Evolutionary conservation across 2,113 vertebrate genomes (phyloP).

Genomic region (Ceuthmochares aereus): DNA sequence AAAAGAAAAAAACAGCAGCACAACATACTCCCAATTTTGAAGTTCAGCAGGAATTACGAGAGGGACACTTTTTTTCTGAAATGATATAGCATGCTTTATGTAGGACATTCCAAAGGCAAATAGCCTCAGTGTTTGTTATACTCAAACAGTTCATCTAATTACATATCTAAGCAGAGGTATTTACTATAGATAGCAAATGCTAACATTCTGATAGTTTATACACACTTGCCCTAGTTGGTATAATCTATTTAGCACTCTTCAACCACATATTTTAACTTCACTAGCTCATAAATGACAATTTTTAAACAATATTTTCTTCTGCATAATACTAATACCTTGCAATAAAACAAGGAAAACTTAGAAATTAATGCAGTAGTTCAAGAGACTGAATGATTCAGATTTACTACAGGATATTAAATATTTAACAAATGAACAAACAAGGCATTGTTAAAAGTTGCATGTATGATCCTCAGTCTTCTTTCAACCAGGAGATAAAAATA

Average conservation of each 20-base stretch:
- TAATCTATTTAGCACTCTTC: not conserved
- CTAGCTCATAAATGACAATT: not conserved
- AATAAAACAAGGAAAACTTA: not conserved
- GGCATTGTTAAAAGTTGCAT: not conserved
- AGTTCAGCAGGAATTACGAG: not conserved
- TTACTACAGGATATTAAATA: not conserved
- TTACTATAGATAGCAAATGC: not conserved
- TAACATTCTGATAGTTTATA: not conserved
- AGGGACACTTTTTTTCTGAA: not conserved
- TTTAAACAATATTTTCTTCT: not conserved
- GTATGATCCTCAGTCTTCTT: not conserved
- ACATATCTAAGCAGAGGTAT: not conserved
- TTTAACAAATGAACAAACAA: not conserved
- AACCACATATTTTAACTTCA: not conserved
- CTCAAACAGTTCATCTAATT: not conserved
- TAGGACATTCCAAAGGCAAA: not conserved
- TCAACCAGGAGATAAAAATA: not conserved
- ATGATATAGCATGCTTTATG: not conserved
- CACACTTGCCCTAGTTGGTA: not conserved
- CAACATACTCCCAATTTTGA: not conserved
- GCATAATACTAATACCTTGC: not conserved
- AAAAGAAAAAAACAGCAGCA: not conserved
- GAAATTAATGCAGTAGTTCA: not conserved
- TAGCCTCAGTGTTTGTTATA: not conserved
- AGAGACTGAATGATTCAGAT: not conserved